Evolutionary conservation across 2,888 invertebrate genomes (phyloP), one percentile per base, ranked within the genome.

Genomic region (Argyra leucocephala): DNA sequence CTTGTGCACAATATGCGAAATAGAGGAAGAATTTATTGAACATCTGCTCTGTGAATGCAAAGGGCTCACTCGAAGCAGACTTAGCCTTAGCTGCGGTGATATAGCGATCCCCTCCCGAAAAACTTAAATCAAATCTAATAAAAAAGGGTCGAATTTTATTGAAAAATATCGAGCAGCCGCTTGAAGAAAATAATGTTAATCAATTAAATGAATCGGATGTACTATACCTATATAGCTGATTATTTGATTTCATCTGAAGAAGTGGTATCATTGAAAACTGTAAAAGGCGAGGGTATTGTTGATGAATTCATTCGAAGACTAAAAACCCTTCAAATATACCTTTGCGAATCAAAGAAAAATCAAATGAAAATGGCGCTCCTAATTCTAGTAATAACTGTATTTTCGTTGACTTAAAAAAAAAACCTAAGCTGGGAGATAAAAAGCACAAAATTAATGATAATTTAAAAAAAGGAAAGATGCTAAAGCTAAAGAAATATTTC

Each of bases 401-500:
- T 23, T 64, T 67, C 18, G 58, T 69, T 2, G 70, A 71, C 31
- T 66, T 69, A 58, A 73, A 74, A 63, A 74, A 75, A 63, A 72
- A 73, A 60, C 66, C 71, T 5, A 74, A 74, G 64, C 18, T 71
- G 23, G 74, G 74, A 5, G 67, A 67, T 5, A 67, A 65, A 22
- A 67, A 67, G 26, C 61, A 36, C 10, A 72, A 72, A 65, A 70
- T 69, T 57, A 64, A 67, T 22, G 66, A 69, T 15, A 67, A 68
- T 22, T 64, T 62, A 58, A 74, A 73, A 67, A 74, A 73, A 73
- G 21, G 70, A 70, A 36, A 67, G 66, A 71, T 85, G 75, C 82
- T 85, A 87, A 86, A 75, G 89, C 90, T 69, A 94, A 93, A 81
- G 95, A 96, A 74, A 85, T 86, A 71, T 96, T 96, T 82, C 84